Conservation (phyloP, 2,888 invertebrate species). For the Diploptera punctata region DNA sequence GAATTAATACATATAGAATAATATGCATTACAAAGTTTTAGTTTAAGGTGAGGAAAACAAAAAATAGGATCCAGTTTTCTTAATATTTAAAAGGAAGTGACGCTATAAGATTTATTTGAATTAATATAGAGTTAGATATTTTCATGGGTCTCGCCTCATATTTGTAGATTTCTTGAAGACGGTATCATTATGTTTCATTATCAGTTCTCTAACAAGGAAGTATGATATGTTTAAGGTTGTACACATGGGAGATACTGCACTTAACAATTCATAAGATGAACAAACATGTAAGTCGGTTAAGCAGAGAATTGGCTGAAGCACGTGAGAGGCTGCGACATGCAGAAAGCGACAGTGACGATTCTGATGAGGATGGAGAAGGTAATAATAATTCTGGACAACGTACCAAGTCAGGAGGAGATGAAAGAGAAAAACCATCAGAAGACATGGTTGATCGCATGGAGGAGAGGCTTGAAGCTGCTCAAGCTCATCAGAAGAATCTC, state of each 20-base stretch:
- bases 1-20: too few species aligned
- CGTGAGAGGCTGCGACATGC: slow-evolving; percentile 85
- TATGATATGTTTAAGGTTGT: slow-evolving; percentile 72
- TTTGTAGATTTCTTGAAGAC: too few species aligned
- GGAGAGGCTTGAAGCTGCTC: slow-evolving; percentile 91
- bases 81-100: too few species aligned
- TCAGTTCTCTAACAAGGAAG: too few species aligned
- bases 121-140: too few species aligned
- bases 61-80: too few species aligned
- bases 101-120: too few species aligned
- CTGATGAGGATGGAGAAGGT: slow-evolving; percentile 59
- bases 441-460: slow-evolving; percentile 96
- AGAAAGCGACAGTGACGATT: slow-evolving; percentile 81
- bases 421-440: slow-evolving; percentile 68
- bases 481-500: slow-evolving; percentile 95
- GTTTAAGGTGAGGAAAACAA: too few species aligned
- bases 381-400: slow-evolving; percentile 38
- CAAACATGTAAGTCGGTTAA: slow-evolving; percentile 77
- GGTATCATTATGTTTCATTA: too few species aligned
- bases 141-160: too few species aligned
- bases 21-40: too few species aligned
- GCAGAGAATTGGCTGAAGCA: slow-evolving; percentile 81
- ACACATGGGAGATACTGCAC: slow-evolving; percentile 97
- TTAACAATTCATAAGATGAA: slow-evolving; percentile 97
- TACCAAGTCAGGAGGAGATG: slow-evolving; percentile 46